A percentile compares a stretch with the other conserved stretches of the same genome.
Evolutionary conservation across 2,888 invertebrate genomes (phyloP).

Genomic region (Cataglyphis cursor): DNA sequence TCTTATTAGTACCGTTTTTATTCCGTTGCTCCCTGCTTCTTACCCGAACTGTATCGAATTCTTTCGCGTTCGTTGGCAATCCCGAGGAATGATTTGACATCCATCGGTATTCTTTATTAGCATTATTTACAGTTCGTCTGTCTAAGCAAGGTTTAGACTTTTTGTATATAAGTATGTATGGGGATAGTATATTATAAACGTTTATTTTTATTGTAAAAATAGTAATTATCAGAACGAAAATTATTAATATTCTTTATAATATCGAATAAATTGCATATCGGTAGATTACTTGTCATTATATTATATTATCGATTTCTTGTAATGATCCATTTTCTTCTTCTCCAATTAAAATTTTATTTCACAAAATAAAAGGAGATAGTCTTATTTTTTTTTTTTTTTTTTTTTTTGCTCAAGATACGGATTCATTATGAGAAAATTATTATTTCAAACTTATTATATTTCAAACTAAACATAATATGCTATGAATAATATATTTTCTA

Average conservation of each 20-base stretch:
- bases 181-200: neutral
- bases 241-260: slow-evolving; percentile 38
- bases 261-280: slow-evolving; percentile 42
- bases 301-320: slow-evolving; percentile 40
- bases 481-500: neutral
- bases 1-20: slow-evolving; percentile 65
- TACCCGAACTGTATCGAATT: slow-evolving; percentile 16
- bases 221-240: slow-evolving; percentile 13
- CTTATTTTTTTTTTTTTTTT: slow-evolving; percentile 16
- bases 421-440: slow-evolving; percentile 40
- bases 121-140: slow-evolving; percentile 17
- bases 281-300: slow-evolving; percentile 25
- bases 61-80: slow-evolving; percentile 26
- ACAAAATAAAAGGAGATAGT: slow-evolving; percentile 23
- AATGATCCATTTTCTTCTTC: slow-evolving; percentile 42
- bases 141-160: neutral
- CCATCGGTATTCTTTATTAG: slow-evolving; percentile 26
- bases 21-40: slow-evolving; percentile 41
- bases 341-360: slow-evolving; percentile 54
- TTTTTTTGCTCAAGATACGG: slow-evolving; percentile 5
- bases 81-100: slow-evolving; percentile 24
- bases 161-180: neutral
- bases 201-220: slow-evolving; percentile 21
- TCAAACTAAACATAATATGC: neutral
- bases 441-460: neutral